A percentile compares a stretch with the other conserved stretches of the same genome.
These are phyloP conservation scores for Montipora efflorescens DNA, from an alignment of 64 coral and sea anemone genomes.

Conservation along the genomic window DNA sequence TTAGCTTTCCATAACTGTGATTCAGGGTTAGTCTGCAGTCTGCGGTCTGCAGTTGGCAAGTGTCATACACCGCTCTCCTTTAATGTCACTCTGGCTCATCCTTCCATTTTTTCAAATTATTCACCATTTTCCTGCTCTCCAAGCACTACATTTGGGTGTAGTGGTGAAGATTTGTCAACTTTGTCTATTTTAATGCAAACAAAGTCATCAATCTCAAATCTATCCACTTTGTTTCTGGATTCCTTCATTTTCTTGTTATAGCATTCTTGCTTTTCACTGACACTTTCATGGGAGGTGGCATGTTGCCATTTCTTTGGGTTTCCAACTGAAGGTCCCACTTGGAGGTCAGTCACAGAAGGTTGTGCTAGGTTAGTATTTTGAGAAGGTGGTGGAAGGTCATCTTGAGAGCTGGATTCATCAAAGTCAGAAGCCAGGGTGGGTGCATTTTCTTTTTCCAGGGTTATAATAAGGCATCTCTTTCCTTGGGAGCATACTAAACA, in stretches of 20 bases:
- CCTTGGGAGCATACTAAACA: not conserved
- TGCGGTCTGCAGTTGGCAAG: no score
- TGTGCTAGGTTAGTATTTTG: not conserved
- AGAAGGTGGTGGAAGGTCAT: not conserved
- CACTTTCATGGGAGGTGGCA: not conserved
- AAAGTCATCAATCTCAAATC: not conserved
- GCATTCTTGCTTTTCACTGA: not conserved
- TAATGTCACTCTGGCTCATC: no score
- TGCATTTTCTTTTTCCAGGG: not conserved
- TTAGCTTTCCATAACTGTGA: not conserved
- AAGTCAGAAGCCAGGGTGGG: not conserved
- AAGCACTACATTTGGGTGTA: not conserved
- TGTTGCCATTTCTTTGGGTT: not conserved
- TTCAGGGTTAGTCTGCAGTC: no score
- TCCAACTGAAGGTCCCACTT: conserved; percentile 14
- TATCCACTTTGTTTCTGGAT: not conserved
- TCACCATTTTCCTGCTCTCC: no score
- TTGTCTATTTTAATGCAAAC: not conserved
- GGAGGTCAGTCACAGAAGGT: not conserved
- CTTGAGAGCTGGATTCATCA: not conserved
- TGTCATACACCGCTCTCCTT: no score
- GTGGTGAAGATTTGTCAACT: not conserved
- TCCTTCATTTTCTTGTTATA: not conserved
- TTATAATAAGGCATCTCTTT: not conserved
- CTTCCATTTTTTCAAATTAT: no score